These are phyloP conservation scores for Ophthalmolycus amberensis DNA, from an alignment of 2,113 vertebrate genomes.

Conservation along the genomic window DNA sequence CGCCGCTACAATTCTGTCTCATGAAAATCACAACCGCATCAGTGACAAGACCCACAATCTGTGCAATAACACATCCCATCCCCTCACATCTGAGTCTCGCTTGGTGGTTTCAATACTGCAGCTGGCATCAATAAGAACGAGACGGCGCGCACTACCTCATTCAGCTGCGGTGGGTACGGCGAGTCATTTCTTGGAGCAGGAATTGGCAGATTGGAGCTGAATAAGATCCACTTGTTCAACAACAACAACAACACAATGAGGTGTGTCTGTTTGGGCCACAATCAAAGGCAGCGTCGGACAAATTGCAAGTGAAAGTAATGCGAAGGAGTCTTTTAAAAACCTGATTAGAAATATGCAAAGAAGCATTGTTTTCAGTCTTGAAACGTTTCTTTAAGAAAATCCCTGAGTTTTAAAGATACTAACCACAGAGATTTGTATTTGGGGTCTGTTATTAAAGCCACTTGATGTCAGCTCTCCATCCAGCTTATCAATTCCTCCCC, in stretches of 20 bases:
- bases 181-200: slow-evolving; percentile 12
- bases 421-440: not conserved
- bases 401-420: not conserved
- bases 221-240: not conserved
- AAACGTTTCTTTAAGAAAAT: not conserved
- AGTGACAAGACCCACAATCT: not conserved
- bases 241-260: not conserved
- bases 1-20: not conserved
- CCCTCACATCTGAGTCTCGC: slow-evolving; percentile 17
- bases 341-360: not conserved
- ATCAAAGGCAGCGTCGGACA: not conserved
- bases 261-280: slow-evolving; percentile 7
- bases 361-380: not conserved
- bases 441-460: not conserved
- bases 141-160: slow-evolving; percentile 30
- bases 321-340: not conserved
- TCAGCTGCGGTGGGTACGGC: slow-evolving; percentile 36
- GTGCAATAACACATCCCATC: not conserved
- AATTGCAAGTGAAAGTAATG: not conserved
- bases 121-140: slow-evolving; percentile 39
- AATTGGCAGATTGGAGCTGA: slow-evolving; percentile 6
- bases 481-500: slow-evolving; percentile 33
- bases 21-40: not conserved
- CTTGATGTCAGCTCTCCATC: slow-evolving; percentile 19
- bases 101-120: slow-evolving; percentile 6